phyloP scores from a whole-genome alignment of 2,113 vertebrate species.

The Mormoops blainvillei region DNA sequence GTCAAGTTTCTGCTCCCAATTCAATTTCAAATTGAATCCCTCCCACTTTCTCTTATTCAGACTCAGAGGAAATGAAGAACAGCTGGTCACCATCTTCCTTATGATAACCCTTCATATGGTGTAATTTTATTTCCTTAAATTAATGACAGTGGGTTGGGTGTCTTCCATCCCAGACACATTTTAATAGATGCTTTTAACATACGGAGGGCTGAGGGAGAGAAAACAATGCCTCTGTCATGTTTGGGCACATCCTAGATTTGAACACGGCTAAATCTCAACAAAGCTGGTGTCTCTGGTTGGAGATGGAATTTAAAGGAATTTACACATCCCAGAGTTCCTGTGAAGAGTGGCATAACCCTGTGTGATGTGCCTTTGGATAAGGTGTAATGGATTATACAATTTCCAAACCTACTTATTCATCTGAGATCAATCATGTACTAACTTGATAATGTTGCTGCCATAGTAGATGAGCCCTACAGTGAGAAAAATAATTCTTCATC shows the following conservation, averaged over 20 bases:
- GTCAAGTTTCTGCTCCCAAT: constrained; percentile 40
- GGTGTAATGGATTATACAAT: not conserved
- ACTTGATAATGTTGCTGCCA: not conserved
- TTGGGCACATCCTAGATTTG: constrained; percentile 60
- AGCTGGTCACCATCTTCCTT: constrained; percentile 73
- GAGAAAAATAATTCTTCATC: not conserved
- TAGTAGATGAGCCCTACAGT: not conserved
- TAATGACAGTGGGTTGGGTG: constrained; percentile 67
- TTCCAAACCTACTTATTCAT: not conserved
- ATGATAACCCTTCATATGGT: constrained; percentile 74
- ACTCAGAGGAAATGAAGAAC: constrained; percentile 63
- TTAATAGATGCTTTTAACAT: constrained; percentile 73
- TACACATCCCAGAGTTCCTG: not conserved
- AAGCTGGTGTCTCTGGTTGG: constrained; percentile 32
- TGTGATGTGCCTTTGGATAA: not conserved
- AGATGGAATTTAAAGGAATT: not conserved
- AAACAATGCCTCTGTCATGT: constrained; percentile 61
- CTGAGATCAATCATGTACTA: constrained; percentile 19
- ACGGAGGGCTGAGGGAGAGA: constrained; percentile 47
- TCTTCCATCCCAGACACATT: constrained; percentile 71
- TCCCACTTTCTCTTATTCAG: constrained; percentile 59
- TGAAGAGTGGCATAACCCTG: not conserved
- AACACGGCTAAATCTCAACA: constrained; percentile 43
- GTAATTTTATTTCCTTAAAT: constrained; percentile 73
- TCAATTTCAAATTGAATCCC: constrained; percentile 59